Evolutionary conservation across 2,113 vertebrate species (phyloP).

Genomic region (Poicephalus gulielmi): DNA sequence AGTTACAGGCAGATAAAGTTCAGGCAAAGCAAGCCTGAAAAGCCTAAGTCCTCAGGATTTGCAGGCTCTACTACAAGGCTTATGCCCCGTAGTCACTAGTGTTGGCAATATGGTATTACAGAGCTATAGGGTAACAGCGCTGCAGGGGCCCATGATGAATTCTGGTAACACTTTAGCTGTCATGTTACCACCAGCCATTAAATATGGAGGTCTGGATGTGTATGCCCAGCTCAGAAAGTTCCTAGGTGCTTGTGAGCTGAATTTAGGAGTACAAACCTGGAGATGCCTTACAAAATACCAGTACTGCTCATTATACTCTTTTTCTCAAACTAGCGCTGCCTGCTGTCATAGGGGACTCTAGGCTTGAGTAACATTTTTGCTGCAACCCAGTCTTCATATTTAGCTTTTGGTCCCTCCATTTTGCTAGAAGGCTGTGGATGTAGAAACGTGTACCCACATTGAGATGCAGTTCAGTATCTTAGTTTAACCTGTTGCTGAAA

Average conservation of each 20-base stretch:
- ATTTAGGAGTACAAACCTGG: neutral
- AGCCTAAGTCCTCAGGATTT: neutral
- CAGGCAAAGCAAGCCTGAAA: neutral
- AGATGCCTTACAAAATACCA: neutral
- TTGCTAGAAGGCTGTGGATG: neutral
- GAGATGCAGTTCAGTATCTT: neutral
- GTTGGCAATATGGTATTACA: neutral
- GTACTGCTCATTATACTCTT: neutral
- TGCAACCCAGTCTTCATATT: neutral
- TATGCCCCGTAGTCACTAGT: neutral
- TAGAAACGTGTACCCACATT: neutral
- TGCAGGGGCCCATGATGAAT: neutral
- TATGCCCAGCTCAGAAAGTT: neutral
- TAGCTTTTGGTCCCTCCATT: neutral
- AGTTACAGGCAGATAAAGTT: neutral
- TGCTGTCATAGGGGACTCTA: neutral
- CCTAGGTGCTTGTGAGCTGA: neutral
- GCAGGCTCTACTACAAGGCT: neutral
- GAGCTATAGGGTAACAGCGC: neutral
- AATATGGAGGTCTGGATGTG: rapidly evolving
- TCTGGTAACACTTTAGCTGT: neutral
- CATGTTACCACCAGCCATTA: rapidly evolving
- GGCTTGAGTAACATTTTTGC: neutral
- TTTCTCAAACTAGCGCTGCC: neutral
- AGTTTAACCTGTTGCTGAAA: neutral